Conservation (phyloP, 2,888 invertebrate species). For the Pseudoips prasinana region DNA sequence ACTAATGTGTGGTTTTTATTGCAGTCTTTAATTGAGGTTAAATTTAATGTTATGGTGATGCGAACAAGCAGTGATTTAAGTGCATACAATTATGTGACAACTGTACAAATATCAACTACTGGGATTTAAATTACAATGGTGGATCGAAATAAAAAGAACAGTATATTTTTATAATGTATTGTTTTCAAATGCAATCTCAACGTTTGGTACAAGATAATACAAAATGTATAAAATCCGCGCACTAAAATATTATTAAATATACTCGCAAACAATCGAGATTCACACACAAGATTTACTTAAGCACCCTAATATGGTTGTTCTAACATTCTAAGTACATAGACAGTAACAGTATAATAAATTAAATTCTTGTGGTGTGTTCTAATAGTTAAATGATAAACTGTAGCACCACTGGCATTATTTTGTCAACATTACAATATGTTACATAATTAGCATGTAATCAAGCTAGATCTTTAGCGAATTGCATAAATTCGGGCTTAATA, state of each 20-base stretch:
- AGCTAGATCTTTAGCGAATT: too few species aligned
- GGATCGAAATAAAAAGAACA: slow-evolving; percentile 44
- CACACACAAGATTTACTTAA: slow-evolving; percentile 56
- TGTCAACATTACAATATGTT: slow-evolving; percentile 23
- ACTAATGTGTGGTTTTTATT: too few species aligned
- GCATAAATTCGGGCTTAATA: too few species aligned
- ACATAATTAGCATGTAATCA: too few species aligned
- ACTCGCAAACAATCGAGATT: slow-evolving; percentile 57
- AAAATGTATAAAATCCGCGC: slow-evolving; percentile 78
- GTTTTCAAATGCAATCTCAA: slow-evolving; percentile 79
- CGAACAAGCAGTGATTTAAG: too few species aligned
- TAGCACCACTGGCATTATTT: slow-evolving; percentile 38
- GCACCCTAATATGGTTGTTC: slow-evolving; percentile 26
- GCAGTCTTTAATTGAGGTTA: too few species aligned
- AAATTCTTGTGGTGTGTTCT: slow-evolving; percentile 22
- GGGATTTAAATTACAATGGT: slow-evolving; percentile 7
- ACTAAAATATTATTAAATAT: slow-evolving; percentile 44
- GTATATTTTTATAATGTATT: slow-evolving; percentile 60
- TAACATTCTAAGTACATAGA: slow-evolving; percentile 39
- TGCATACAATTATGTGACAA: too few species aligned
- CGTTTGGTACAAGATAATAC: slow-evolving; percentile 75
- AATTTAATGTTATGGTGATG: too few species aligned
- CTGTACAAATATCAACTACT: slow-evolving; percentile 3
- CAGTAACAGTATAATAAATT: slow-evolving; percentile 18
- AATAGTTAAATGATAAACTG: slow-evolving; percentile 25